Evolutionary conservation across 1,140 invertebrate species (phyloP), one percentile per base, ranked within the genome.

Genomic region (Lasioglossum baleicum): DNA sequence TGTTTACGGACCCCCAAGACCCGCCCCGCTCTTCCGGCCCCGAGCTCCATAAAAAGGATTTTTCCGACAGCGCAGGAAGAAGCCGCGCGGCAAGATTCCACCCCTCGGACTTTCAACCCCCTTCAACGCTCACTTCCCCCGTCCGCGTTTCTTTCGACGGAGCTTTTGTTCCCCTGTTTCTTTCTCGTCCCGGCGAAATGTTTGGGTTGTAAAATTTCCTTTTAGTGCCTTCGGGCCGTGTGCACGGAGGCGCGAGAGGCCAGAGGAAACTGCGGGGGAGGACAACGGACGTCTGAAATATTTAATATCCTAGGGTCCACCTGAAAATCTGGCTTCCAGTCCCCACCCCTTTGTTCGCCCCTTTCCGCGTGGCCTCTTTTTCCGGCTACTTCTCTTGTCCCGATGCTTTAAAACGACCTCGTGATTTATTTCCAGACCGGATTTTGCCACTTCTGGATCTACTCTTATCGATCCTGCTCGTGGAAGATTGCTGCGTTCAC

Each of bases 381-480:
- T 48, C 20, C 44, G 35, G 0, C 10, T 42, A 2, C 20, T 13
- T 48, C 22, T 48, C 31, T 26, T 20, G n/a, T 35, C 67, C 26
- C 17, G 7, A n/a, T 44, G 53, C 74, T 86, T 73, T 80, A 86
- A 88, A 90, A 84, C 82, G 87, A 66, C 60, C 68, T 35, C 75
- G 81, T 87, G 87, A 90, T 90, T 89, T 90, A 90, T 90, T 88
- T 86, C 87, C 2, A 3, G 44, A 10, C 44, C 3, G 10, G 44
- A 10, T 48, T 48, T 48, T 48, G 8, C 5, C 35, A 35, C 35
- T 35, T 35, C 35, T 35, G 35, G 35, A 35, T 35, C 35, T 35
- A 35, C 35, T 35, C 5, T 35, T 26, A 26, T 26, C 26, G 26
- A 26, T 26, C 26, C 26, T 26, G 26, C 26, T 26, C 26, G 26